phyloP scores from a whole-genome alignment of 2,113 vertebrate genomes.

The Gasterosteus nipponicus region DNA sequence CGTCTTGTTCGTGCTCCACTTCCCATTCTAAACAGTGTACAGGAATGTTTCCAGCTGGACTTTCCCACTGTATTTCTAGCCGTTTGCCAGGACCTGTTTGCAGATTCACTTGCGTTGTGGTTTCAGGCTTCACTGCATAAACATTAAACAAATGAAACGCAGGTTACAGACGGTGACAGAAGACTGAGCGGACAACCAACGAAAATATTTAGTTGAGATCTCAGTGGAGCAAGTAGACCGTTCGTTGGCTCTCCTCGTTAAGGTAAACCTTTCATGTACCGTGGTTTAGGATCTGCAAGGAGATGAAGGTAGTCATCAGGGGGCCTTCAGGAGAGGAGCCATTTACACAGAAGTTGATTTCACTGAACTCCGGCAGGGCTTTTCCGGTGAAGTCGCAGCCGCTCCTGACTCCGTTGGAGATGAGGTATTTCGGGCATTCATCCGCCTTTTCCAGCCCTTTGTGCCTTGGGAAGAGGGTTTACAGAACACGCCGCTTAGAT shows the following conservation, averaged over 20 bases:
- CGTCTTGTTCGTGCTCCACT: conserved; percentile 72
- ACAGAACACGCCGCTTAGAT: neutral
- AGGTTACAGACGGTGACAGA: neutral
- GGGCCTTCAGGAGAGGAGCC: conserved; percentile 71
- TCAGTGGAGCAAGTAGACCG: neutral
- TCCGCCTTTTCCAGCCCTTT: conserved; percentile 63
- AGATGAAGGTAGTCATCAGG: conserved; percentile 75
- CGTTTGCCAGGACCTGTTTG: conserved; percentile 41
- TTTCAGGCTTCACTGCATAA: conserved; percentile 80
- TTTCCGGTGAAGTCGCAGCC: conserved; percentile 82
- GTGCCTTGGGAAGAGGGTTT: conserved; percentile 77
- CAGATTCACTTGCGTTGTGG: conserved; percentile 68
- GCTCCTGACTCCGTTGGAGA: conserved; percentile 28
- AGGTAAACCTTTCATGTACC: conserved; percentile 70
- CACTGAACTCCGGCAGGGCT: conserved; percentile 82
- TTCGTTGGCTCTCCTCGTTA: no score
- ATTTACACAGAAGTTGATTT: conserved; percentile 88
- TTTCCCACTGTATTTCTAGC: conserved; percentile 78
- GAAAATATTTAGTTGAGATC: neutral
- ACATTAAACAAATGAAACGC: neutral
- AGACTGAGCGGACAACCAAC: neutral
- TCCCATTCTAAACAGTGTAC: conserved; percentile 86
- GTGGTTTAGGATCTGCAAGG: conserved; percentile 86
- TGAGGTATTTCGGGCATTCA: conserved; percentile 83
- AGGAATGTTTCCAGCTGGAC: conserved; percentile 70